Evolutionary conservation across 2,888 invertebrate species (phyloP), one percentile per base, ranked within the genome.

Genomic region (Mesoligia furuncula): DNA sequence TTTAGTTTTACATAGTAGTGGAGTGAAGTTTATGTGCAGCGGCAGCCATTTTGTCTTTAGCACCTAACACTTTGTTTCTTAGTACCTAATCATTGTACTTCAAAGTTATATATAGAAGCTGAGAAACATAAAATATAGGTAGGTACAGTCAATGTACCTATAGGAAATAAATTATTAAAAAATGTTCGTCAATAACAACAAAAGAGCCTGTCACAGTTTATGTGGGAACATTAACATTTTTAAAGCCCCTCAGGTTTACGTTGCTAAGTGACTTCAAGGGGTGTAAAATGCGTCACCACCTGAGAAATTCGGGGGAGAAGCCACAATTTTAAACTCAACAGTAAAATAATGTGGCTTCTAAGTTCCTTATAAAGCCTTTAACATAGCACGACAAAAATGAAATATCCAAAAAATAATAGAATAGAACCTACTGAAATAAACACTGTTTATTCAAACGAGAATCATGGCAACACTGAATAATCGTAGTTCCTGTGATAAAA

Each of bases 1-100:
- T 89, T 89, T 89, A 89, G 88, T 88, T 84, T 80, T 81, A 84
- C 83, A 86, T 88, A 88, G 80, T 84, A 77, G 86, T 86, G 83
- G 86, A 86, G 84, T 83, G 84, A 83, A 85, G 86, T 87, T 84
- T 89, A 87, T 88, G 77, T 85, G 77, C 73, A 81, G 74, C 54
- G 87, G 87, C 89, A 79, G 89, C 91, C 91, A 91, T 93, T 90
- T 91, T 91, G 85, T 67, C 80, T 84, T 42, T 62, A 84, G 42
- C 57, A 81, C 51, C 80, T 80, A 84, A 80, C 71, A 81, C 59
- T 77, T 81, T 75, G 48, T 74, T 71, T 74, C 36, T 31, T 54
- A 20, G 31, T 62, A 85, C 51, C n/a, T 70, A 31, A 71, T 69
- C 42, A n/a, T 39, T 31, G 36, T 42, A 15, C 45, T 27, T 42